phyloP scores from a whole-genome alignment of 1,140 invertebrate species.

The Tetranychus urticae region DNA sequence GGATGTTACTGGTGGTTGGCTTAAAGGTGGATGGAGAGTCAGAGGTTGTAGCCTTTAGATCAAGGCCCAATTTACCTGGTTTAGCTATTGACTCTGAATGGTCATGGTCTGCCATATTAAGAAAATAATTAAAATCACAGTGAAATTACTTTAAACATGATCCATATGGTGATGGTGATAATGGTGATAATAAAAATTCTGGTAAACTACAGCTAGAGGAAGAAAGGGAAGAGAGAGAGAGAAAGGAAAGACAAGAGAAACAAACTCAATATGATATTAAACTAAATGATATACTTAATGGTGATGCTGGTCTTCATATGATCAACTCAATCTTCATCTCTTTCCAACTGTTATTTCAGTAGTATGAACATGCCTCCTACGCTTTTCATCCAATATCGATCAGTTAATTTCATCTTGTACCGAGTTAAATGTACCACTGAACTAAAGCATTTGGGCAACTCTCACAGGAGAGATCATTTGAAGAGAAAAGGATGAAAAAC shows the following conservation, averaged over 20 bases:
- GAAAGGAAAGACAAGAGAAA: not conserved
- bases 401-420: no score
- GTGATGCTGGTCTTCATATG: no score
- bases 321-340: no score
- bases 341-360: no score
- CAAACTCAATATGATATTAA: not conserved
- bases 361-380: no score
- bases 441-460: no score
- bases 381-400: no score
- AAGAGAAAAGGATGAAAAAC: no score
- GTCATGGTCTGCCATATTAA: not conserved
- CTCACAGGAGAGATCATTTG: no score
- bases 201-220: not conserved
- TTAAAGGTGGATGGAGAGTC: not conserved
- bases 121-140: not conserved
- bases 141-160: not conserved
- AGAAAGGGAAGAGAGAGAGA: not conserved
- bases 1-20: not conserved
- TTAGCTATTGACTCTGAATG: not conserved
- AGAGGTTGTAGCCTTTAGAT: not conserved
- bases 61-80: not conserved
- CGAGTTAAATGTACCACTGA: no score
- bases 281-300: not conserved
- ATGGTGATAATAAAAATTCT: not conserved
- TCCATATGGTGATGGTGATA: not conserved